Evolutionary conservation across 2,797 vertebrate genomes (phyloP).

Genomic region (Rhadinocentrus ornatus): DNA sequence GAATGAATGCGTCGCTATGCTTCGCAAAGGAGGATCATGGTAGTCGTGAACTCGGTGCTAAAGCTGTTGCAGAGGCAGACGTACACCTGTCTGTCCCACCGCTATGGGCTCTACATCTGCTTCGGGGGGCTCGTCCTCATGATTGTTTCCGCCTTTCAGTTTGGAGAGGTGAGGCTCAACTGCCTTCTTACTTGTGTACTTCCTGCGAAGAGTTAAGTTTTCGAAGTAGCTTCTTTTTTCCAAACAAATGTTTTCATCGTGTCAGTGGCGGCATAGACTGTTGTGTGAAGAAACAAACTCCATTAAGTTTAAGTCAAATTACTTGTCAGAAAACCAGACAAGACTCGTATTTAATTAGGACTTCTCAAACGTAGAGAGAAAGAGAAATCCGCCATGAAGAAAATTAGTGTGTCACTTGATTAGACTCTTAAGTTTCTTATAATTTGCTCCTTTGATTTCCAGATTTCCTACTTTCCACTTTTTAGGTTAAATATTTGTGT

Average conservation of each 20-base stretch:
- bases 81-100: constrained; percentile 96
- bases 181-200: background rate
- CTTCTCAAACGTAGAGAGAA: no score
- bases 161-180: constrained; percentile 90
- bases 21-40: constrained; percentile 84
- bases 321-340: rapidly evolving
- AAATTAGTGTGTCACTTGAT: no score
- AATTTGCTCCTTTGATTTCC: background rate
- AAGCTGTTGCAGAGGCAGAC: constrained; percentile 97
- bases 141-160: constrained; percentile 97
- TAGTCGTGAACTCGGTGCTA: constrained; percentile 87
- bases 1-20: constrained; percentile 78
- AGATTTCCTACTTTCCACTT: background rate
- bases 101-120: constrained; percentile 95
- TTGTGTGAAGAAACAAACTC: background rate
- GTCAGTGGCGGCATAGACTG: background rate
- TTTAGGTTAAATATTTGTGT: background rate
- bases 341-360: rapidly evolving
- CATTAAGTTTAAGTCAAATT: constrained; percentile 4
- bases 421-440: no score
- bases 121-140: constrained; percentile 95
- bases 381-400: constrained; percentile 13
- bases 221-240: background rate
- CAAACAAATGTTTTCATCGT: background rate
- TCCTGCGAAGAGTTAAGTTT: no score